A percentile compares a stretch with the other conserved stretches of the same genome.
Evolutionary conservation across 1,140 invertebrate species (phyloP).

Genomic region (Zaprionus capensis): DNA sequence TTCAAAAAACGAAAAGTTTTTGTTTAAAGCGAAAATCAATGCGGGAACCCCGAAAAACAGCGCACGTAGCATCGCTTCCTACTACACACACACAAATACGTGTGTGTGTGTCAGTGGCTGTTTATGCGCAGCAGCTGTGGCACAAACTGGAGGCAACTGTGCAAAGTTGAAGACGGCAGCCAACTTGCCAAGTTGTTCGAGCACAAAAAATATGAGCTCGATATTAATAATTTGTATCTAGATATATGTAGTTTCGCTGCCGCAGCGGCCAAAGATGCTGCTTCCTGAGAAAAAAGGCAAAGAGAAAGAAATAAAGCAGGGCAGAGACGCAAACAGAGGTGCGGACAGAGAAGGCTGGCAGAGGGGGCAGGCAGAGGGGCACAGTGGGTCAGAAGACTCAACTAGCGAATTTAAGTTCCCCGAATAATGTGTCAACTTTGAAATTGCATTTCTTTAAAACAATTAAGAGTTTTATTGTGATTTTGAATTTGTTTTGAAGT

Average conservation of each 20-base stretch:
- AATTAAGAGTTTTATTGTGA: too few species aligned
- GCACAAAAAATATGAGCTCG: conserved; percentile 80
- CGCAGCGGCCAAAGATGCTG: conserved; percentile 52
- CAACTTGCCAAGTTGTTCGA: conserved; percentile 70
- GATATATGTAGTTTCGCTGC: conserved; percentile 76
- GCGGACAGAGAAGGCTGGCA: not conserved
- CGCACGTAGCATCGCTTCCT: conserved; percentile 64
- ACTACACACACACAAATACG: conserved; percentile 20
- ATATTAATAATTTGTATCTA: conserved; percentile 84
- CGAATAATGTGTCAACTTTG: too few species aligned
- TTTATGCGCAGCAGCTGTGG: conserved; percentile 79
- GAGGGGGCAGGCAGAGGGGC: too few species aligned
- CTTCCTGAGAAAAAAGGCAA: conserved; percentile 47
- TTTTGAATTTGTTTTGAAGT: too few species aligned
- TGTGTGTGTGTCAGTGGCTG: conserved; percentile 34
- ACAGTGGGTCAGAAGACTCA: too few species aligned
- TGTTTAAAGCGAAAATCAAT: conserved; percentile 69
- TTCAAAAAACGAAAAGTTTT: conserved; percentile 33
- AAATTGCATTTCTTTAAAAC: too few species aligned
- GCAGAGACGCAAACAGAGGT: not conserved
- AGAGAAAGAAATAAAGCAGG: conserved; percentile 4
- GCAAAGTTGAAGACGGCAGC: conserved; percentile 55
- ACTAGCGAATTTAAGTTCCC: too few species aligned
- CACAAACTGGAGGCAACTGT: conserved; percentile 41
- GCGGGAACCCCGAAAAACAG: conserved; percentile 45